These are phyloP conservation scores for Dryobates pubescens DNA, from an alignment of 2,797 vertebrate species.

Conservation along the genomic window DNA sequence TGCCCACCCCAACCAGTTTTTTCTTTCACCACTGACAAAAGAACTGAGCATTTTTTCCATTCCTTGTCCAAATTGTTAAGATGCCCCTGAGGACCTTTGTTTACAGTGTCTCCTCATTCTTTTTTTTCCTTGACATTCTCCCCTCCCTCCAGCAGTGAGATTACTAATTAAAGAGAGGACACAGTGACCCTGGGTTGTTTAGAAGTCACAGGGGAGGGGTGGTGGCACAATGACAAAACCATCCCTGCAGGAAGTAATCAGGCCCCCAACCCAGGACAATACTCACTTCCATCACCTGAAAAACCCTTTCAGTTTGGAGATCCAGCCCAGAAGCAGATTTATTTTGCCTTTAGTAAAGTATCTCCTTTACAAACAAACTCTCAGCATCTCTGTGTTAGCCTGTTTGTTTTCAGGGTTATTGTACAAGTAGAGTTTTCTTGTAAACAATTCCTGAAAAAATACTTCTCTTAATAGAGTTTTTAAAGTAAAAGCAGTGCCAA, in stretches of 20 bases:
- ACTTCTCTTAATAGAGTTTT: neutral
- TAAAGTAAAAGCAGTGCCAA: neutral
- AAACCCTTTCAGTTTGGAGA: conserved; percentile 53
- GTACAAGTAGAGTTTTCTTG: neutral
- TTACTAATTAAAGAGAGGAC: conserved; percentile 80
- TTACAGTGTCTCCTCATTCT: conserved; percentile 75
- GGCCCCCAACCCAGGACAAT: conserved; percentile 47
- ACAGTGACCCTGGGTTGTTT: conserved; percentile 75
- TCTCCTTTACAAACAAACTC: conserved; percentile 15
- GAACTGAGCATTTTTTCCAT: conserved; percentile 70
- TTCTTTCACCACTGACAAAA: neutral
- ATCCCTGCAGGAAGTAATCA: conserved; percentile 72
- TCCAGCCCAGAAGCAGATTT: conserved; percentile 25
- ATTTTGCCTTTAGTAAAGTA: conserved; percentile 21
- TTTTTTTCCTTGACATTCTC: conserved; percentile 70
- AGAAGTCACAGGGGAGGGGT: conserved; percentile 71
- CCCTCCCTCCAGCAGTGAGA: conserved; percentile 75
- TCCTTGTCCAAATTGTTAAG: conserved; percentile 70
- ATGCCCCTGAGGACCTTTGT: conserved; percentile 73
- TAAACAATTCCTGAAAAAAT: neutral
- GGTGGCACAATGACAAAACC: conserved; percentile 61
- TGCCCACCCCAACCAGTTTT: neutral
- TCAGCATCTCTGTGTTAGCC: neutral
- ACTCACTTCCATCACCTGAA: conserved; percentile 58
- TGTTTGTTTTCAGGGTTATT: neutral